Evolutionary conservation across 2,888 invertebrate genomes (phyloP).

Genomic region (Chalcosyrphus nemorum): DNA sequence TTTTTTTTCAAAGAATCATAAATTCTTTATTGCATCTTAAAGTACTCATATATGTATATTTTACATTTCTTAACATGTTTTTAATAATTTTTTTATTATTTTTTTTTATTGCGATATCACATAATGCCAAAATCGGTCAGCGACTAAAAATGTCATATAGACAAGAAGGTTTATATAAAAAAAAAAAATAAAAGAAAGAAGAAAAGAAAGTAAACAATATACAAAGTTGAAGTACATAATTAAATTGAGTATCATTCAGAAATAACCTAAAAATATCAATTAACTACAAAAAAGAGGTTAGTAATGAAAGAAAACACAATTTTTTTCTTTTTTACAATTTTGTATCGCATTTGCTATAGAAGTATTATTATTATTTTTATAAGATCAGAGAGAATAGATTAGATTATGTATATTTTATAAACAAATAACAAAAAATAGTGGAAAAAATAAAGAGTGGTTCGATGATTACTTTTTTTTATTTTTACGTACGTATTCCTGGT

Average conservation of each 20-base stretch:
- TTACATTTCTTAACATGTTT: slow-evolving; percentile 75
- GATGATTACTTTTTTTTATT: slow-evolving; percentile 60
- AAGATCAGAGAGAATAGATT: slow-evolving; percentile 47
- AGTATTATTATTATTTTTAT: background rate
- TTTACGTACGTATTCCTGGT: slow-evolving; percentile 74
- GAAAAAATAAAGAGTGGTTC: slow-evolving; percentile 54
- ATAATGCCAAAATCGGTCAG: slow-evolving; percentile 78
- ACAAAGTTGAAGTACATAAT: background rate
- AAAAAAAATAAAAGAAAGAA: background rate
- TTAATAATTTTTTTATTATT: slow-evolving; percentile 74
- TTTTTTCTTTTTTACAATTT: slow-evolving; percentile 10
- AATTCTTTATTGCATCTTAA: slow-evolving; percentile 80
- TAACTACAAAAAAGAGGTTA: slow-evolving; percentile 37
- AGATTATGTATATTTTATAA: slow-evolving; percentile 41
- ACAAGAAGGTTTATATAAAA: slow-evolving; percentile 18
- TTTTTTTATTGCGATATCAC: slow-evolving; percentile 79
- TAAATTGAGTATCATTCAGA: slow-evolving; percentile 68
- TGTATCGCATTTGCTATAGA: slow-evolving; percentile 73
- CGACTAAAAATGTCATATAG: slow-evolving; percentile 45
- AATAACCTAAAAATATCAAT: slow-evolving; percentile 37
- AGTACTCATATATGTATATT: slow-evolving; percentile 78
- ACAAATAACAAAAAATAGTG: slow-evolving; percentile 47
- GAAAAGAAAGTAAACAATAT: background rate
- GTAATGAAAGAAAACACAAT: slow-evolving; percentile 17
- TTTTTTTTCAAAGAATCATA: slow-evolving; percentile 79